phyloP scores from a whole-genome alignment of 2,113 vertebrate genomes.

The Oreochromis niloticus region DNA sequence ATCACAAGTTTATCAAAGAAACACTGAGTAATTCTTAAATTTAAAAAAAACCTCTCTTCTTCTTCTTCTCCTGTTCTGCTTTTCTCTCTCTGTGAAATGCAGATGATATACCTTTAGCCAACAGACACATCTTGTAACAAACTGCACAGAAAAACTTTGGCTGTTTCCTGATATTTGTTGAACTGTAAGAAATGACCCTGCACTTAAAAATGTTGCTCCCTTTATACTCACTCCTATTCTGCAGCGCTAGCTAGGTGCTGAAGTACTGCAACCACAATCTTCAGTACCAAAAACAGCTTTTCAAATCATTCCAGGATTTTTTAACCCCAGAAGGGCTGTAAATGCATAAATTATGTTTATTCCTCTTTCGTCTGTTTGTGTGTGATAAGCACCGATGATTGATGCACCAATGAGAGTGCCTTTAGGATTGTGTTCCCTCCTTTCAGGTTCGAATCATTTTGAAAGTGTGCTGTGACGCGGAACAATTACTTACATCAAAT shows the following conservation, averaged over 20 bases:
- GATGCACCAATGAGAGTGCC: background rate
- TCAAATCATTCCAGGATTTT: background rate
- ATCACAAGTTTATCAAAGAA: background rate
- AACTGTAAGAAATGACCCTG: background rate
- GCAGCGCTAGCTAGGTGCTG: background rate
- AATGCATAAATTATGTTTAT: background rate
- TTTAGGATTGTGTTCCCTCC: background rate
- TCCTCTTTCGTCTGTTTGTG: background rate
- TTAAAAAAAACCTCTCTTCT: accelerated
- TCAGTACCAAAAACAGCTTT: background rate
- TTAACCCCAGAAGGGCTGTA: background rate
- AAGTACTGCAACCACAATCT: background rate
- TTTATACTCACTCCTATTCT: background rate
- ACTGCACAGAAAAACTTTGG: background rate
- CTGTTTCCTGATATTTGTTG: background rate
- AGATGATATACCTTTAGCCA: background rate
- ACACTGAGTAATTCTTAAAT: background rate
- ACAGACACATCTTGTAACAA: background rate
- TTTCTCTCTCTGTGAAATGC: background rate
- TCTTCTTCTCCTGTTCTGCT: background rate
- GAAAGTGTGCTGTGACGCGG: background rate
- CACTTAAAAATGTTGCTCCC: background rate
- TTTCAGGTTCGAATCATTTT: background rate
- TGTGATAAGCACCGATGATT: background rate
- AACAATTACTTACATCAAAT: background rate